Evolutionary conservation across 2,888 invertebrate genomes (phyloP).

Genomic region (Pteria penguin): DNA sequence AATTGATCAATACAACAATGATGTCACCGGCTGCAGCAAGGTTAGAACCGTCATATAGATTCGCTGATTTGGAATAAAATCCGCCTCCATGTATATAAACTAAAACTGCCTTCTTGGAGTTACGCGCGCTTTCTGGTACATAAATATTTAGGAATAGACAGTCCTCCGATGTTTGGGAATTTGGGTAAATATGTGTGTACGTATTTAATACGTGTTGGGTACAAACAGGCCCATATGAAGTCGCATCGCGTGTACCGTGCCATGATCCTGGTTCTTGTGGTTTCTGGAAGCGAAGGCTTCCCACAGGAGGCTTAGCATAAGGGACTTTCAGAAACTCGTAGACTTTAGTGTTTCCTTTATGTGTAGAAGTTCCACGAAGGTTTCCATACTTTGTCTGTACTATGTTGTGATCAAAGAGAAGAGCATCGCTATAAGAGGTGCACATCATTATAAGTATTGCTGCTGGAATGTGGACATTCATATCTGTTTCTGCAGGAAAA

Average conservation of each 20-base stretch:
- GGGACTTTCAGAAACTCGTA: constrained; percentile 54
- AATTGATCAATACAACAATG: constrained; percentile 94
- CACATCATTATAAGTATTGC: too few relatives aligned
- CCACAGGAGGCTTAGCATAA: constrained; percentile 84
- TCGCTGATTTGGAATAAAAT: constrained; percentile 91
- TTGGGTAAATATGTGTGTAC: constrained; percentile 92
- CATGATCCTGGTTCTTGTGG: constrained; percentile 61
- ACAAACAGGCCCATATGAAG: constrained; percentile 91
- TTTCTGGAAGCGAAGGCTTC: constrained; percentile 68
- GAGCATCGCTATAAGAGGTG: not conserved
- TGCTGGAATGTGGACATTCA: too few relatives aligned
- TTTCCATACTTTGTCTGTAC: constrained; percentile 40
- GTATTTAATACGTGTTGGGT: constrained; percentile 94
- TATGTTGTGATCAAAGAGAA: not conserved
- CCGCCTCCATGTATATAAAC: constrained; percentile 88
- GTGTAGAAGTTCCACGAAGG: constrained; percentile 32
- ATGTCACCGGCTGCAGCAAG: constrained; percentile 93
- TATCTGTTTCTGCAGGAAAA: too few relatives aligned
- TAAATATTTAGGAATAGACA: constrained; percentile 96
- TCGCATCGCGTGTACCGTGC: constrained; percentile 87
- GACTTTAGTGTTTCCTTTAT: not conserved
- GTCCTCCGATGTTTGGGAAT: constrained; percentile 94
- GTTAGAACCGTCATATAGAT: constrained; percentile 93
- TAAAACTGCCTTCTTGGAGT: constrained; percentile 86
- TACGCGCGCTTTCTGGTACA: constrained; percentile 83